Conservation (phyloP, 2,888 invertebrate genomes). For the Apamea anceps region DNA sequence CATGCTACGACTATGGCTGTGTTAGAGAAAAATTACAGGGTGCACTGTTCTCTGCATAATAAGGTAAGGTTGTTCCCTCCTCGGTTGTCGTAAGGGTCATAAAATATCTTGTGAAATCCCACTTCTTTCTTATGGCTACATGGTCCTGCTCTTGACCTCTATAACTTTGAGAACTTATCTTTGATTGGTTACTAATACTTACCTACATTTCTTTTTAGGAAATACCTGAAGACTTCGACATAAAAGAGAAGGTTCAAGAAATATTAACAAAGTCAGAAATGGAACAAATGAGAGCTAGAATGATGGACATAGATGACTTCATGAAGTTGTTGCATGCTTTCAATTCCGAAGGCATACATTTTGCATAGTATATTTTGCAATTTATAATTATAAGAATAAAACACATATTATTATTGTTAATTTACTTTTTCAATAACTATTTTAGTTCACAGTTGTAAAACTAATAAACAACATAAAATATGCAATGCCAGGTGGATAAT, state of each 20-base stretch:
- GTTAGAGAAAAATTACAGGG: constrained; percentile 97
- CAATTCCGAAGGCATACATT: constrained; percentile 98
- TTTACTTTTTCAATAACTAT: constrained; percentile 51
- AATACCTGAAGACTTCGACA: constrained; percentile 94
- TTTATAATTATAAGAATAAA: constrained; percentile 37
- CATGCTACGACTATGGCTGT: constrained; percentile 95
- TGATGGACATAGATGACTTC: constrained; percentile 99
- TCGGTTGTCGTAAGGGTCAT: background rate
- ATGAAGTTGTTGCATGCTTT: constrained; percentile 96
- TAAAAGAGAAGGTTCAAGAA: constrained; percentile 94
- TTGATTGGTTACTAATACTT: background rate
- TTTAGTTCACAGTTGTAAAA: constrained; percentile 52
- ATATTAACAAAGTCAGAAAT: constrained; percentile 93
- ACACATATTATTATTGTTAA: constrained; percentile 13
- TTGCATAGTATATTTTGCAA: constrained; percentile 88
- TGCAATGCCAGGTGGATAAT: constrained; percentile 2
- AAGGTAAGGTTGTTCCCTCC: constrained; percentile 78
- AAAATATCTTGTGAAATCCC: background rate
- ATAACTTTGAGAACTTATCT: background rate
- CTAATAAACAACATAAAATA: constrained; percentile 57
- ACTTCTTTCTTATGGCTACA: background rate
- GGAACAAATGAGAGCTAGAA: constrained; percentile 95
- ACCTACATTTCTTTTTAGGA: constrained; percentile 87
- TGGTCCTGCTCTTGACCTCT: background rate
- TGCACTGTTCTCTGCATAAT: constrained; percentile 96